Base-by-base conservation (phyloP, 2,797 vertebrate species). In the Dendrocincla tyrannina region DNA sequence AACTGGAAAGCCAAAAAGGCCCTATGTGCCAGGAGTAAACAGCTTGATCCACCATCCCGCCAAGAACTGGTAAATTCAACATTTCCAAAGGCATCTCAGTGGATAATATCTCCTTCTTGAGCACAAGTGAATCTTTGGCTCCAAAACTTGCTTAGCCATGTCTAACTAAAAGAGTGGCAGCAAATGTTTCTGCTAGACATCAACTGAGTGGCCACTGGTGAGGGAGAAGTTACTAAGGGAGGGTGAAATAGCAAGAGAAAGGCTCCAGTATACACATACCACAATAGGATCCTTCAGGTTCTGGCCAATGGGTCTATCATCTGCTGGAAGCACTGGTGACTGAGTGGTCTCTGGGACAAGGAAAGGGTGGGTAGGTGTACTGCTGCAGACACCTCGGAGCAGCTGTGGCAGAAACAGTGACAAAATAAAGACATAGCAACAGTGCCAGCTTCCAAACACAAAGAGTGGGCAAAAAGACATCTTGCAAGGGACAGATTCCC, bases 241-340 rank as follows among this genome's bases (percentile, higher is more conserved):
- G 15, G 4, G 33, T 72, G 22, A 78, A 87, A 67, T 49, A 59
- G 69, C 1, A 8, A 85, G 41, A 66, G 28, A 23, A 32, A 8
- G 4, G 23, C 39, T 85, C 35, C 49, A 63, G n/a, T 32, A 32
- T 49, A 87, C 46, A 86, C 70, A 35, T 80, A 98, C 97, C 63
- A 3, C 70, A 44, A 18, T 13, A 41, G 69, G 30, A 52, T 85
- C 67, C n/a, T 93, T 89, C 46, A 88, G 41, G 19, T 72, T 52
- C 44, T 62, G 92, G 46, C 55, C 59, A 33, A 52, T n/a, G 33
- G 50, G 32, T 22, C 11, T 37, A 2, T 87, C 27, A 24, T 85
- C 89, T 85, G 66, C 95, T 44, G 95, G 95, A 30, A 98, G 84
- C 78, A 97, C 94, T 49, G 97, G 96, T 58, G 96, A 96, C 63